These are phyloP conservation scores for Melanaphis sacchari DNA, from an alignment of 1,140 invertebrate species.

Conservation along the genomic window DNA sequence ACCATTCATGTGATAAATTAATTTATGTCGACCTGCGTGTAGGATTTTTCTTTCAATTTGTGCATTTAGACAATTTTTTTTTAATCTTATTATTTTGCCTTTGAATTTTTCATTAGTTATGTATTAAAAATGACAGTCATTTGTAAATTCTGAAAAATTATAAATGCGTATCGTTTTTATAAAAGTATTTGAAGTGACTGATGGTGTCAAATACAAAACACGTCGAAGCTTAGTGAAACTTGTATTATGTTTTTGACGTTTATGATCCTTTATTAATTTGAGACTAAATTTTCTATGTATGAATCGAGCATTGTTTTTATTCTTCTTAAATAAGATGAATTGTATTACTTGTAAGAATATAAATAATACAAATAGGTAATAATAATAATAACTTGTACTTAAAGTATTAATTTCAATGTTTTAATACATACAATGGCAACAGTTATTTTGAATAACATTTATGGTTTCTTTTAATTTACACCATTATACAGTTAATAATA, in stretches of 20 bases:
- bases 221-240: not conserved
- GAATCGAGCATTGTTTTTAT: not conserved
- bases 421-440: not conserved
- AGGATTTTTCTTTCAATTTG: not conserved
- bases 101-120: slow-evolving; percentile 23
- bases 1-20: slow-evolving; percentile 28
- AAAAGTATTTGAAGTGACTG: not conserved
- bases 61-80: not conserved
- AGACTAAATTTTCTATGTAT: not conserved
- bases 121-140: not conserved
- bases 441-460: not conserved
- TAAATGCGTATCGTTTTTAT: not conserved
- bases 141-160: not conserved
- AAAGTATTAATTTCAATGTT: not conserved
- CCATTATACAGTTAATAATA: not conserved
- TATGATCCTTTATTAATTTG: not conserved
- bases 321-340: not conserved
- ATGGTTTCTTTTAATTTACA: not conserved
- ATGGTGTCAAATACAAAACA: not conserved
- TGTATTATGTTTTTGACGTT: not conserved
- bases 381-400: not conserved
- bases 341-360: not conserved
- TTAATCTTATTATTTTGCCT: not conserved
- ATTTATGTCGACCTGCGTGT: not conserved
- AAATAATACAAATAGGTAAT: not conserved